Evolutionary conservation across 2,797 vertebrate genomes (phyloP).

Genomic region (Sarcophilus harrisii): DNA sequence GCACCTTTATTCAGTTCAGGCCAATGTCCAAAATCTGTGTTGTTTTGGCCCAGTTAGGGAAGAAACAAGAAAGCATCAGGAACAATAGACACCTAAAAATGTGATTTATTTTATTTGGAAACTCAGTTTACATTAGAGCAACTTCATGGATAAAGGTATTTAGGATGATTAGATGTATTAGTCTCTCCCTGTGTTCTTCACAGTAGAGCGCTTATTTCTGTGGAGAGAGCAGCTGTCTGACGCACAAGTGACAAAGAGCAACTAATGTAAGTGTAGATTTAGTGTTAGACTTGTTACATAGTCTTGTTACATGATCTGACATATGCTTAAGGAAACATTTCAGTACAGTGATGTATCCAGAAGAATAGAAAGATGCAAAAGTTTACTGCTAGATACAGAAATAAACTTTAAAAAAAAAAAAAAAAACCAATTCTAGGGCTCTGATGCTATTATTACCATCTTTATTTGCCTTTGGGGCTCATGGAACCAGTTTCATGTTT

Average conservation of each 20-base stretch:
- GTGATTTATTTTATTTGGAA: slow-evolving; percentile 36
- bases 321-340: background rate
- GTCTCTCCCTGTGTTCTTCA: slow-evolving; percentile 38
- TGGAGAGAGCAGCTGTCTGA: slow-evolving; percentile 31
- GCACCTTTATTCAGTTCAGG: background rate
- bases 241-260: background rate
- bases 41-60: background rate
- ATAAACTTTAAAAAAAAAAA: background rate
- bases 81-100: background rate
- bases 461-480: background rate
- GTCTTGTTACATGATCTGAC: background rate
- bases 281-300: background rate
- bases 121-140: background rate
- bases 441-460: background rate
- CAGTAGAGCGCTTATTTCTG: slow-evolving; percentile 12
- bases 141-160: slow-evolving; percentile 4
- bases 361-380: background rate
- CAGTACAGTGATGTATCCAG: background rate
- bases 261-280: background rate
- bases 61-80: background rate
- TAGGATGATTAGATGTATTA: slow-evolving; percentile 28
- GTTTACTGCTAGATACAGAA: background rate
- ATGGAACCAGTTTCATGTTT: background rate
- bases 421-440: background rate
- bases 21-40: slow-evolving; percentile 40